These are phyloP conservation scores for Poecilobothrus nobilitatus DNA, from an alignment of 2,888 invertebrate genomes.

Conservation along the genomic window DNA sequence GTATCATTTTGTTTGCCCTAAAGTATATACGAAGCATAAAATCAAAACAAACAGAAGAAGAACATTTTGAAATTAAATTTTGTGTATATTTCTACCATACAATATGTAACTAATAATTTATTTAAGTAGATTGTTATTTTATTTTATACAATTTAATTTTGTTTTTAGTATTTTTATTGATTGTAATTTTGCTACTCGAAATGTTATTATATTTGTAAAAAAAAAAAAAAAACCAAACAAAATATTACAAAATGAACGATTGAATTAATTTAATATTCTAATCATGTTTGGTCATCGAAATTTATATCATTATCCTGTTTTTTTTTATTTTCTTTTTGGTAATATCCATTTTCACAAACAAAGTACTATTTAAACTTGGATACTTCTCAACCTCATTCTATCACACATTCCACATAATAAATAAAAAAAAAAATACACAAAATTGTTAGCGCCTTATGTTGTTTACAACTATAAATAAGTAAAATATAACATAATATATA, in stretches of 20 bases:
- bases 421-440: neutral
- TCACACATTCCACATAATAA: neutral
- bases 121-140: too few relatives aligned
- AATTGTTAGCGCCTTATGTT: neutral
- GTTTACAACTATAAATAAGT: neutral
- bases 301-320: neutral
- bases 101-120: too few relatives aligned
- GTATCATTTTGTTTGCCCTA: too few relatives aligned
- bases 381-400: neutral
- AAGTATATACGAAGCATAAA: too few relatives aligned
- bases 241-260: too few relatives aligned
- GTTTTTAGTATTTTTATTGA: neutral
- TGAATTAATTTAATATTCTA: constrained; percentile 2
- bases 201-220: too few relatives aligned
- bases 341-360: neutral
- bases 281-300: neutral
- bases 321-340: neutral
- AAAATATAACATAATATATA: neutral
- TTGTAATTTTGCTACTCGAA: neutral
- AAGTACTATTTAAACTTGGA: too few relatives aligned
- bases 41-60: too few relatives aligned
- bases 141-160: too few relatives aligned
- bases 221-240: too few relatives aligned
- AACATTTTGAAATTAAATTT: too few relatives aligned
- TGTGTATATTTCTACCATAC: too few relatives aligned